Base-by-base conservation (phyloP, 2,797 vertebrate genomes). In the Borostomias antarcticus region DNA sequence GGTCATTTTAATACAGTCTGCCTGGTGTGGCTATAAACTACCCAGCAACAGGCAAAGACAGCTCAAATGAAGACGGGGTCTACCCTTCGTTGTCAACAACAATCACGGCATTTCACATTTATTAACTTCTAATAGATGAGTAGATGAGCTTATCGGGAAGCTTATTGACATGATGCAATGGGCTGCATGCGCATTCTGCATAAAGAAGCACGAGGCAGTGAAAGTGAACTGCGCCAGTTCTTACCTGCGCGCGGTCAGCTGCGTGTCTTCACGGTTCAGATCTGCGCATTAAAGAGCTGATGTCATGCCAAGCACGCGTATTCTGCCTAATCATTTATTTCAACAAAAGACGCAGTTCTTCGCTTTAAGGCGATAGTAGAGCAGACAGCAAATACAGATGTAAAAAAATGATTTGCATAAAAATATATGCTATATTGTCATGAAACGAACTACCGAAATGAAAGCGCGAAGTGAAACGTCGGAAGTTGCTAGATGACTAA, bases 161-260 rank as follows among this genome's bases (percentile, higher is more conserved):
- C 56, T 13, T 58, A 6, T 32, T 11, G 19, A 1, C n/a, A n/a
- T n/a, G 13, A 57, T 57, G n/a, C n/a, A 57, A n/a, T 28, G 56
- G 33, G 56, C 56, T 43, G 15, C 40, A 43, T 43, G 5, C 40
- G 40, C 1, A n/a, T n/a, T 13, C 15, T 15, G n/a, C n/a, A 43
- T 43, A 17, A 17, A n/a, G 9, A 43, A 23, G 58, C 58, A 59
- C 21, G 37, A n/a, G 23, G 35, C 35, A 23, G 58, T 59, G 58
- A 43, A 59, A 59, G 58, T 43, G 13, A 43, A 59, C 35, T 59
- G 58, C 58, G 35, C 17, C 58, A 59, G 53, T 37, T 40, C 58
- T 59, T 59, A 59, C 58, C 58, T 59, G 58, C 26, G 33, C 21
- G 47, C 13, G 19, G 8, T 17, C 13, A 19, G 32, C 23, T 40